Percentiles rank a stretch among this genome's conserved stretches.
Conservation (phyloP, 2,113 vertebrate genomes). For the Saccopteryx leptura region DNA sequence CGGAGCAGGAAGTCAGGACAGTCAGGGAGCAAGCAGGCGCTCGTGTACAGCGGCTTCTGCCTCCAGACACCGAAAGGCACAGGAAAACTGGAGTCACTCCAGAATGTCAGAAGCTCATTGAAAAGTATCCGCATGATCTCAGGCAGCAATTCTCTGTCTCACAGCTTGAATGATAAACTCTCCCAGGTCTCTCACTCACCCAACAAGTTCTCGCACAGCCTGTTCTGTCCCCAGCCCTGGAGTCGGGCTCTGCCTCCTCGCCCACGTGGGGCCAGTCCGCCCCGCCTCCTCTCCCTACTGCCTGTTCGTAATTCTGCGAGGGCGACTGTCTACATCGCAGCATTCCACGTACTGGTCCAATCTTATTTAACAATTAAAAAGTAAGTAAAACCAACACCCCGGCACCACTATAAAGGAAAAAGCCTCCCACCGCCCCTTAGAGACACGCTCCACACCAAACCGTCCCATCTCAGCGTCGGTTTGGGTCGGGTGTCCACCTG, state of each 20-base stretch:
- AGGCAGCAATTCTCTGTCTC: not conserved
- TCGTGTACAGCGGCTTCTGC: accelerated
- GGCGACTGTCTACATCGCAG: not conserved
- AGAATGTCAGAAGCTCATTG: not conserved
- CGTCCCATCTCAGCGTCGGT: not conserved
- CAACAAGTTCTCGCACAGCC: not conserved
- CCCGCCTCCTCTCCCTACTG: no score
- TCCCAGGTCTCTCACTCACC: not conserved
- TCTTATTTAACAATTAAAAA: not conserved
- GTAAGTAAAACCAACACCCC: not conserved
- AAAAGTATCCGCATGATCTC: not conserved
- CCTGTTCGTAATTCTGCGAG: not conserved
- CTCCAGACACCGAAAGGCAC: not conserved
- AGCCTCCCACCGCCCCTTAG: not conserved
- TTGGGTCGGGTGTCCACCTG: not conserved
- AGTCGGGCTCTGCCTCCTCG: not conserved
- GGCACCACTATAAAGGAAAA: not conserved
- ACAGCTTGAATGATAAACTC: not conserved
- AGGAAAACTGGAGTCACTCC: not conserved
- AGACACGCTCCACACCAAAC: not conserved
- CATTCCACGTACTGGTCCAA: not conserved
- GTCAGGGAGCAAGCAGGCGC: accelerated
- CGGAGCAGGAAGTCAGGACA: not conserved
- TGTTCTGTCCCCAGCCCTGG: not conserved
- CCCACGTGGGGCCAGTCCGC: accelerated